Evolutionary conservation across 2,113 vertebrate species (phyloP), one percentile per base, ranked within the genome.

Genomic region (Cisticola juncidis): DNA sequence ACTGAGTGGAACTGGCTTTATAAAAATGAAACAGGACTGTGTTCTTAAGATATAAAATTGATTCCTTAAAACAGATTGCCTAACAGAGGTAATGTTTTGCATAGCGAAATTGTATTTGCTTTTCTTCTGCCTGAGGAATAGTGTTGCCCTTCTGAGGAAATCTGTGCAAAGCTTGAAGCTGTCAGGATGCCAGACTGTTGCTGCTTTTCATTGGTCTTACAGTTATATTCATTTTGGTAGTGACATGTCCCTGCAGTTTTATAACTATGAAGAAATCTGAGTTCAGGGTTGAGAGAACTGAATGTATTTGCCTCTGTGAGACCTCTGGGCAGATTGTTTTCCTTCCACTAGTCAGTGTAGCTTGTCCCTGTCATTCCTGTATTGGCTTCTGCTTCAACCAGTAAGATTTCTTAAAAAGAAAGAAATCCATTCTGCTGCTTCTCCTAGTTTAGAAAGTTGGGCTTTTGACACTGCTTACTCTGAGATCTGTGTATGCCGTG

Each of bases 341-440:
- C 15, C 35, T 91, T 81, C 71, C 47, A 26, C n/a, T 47, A 69
- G 81, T 61, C 51, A 86, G 68, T 47, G 47, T 72, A 84, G 61
- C 70, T 64, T 78, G 33, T 68, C 71, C 62, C 35, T 95, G 83
- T 95, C 91, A 92, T 91, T 96, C 95, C 95, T 97, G 83, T 94
- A 90, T 81, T 81, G 76, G 58, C 81, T 80, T 78, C 62, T 40
- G 47, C 83, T 92, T 79, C 51, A 73, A 56, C 31, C 84, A 77
- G 31, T 36, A 64, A 70, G 45, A 90, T 86, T 54, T 62, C 60
- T 33, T 65, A 50, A 76, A 86, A 72, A 86, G 36, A 60, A 56
- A 50, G 47, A 64, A 78, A 22, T 24, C 22, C 33, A 31, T 88
- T 81, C 14, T 33, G 74, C 81, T 92, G 78, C 79, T 91, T 74